A percentile compares a stretch with the other conserved stretches of the same genome.
Evolutionary conservation across 2,113 vertebrate species (phyloP).

Genomic region (Corythornis cristatus): DNA sequence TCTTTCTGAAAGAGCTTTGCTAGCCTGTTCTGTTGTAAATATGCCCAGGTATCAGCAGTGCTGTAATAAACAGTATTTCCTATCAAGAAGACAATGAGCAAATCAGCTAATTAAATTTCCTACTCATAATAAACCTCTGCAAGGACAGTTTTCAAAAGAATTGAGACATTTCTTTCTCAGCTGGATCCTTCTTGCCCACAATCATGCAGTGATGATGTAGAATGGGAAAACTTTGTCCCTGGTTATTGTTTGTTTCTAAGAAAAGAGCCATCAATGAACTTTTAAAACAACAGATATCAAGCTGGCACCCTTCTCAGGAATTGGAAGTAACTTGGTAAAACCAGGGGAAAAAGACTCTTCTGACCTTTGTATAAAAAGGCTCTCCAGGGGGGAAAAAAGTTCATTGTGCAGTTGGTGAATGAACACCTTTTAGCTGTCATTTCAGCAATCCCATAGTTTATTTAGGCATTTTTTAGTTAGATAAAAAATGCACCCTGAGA

Average conservation of each 20-base stretch:
- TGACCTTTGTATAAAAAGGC: not conserved
- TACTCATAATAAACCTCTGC: not conserved
- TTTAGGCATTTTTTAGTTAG: not conserved
- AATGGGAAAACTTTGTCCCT: not conserved
- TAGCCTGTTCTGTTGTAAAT: not conserved
- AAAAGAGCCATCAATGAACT: not conserved
- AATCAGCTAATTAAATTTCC: not conserved
- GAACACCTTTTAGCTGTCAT: not conserved
- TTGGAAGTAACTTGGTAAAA: not conserved
- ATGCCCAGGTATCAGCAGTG: not conserved
- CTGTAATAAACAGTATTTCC: not conserved
- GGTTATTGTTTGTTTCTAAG: not conserved
- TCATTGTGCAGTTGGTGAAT: not conserved
- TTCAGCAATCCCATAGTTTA: not conserved
- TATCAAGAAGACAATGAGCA: not conserved
- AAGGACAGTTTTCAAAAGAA: not conserved
- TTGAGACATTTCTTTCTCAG: not conserved
- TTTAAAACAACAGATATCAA: not conserved
- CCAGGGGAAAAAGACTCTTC: not conserved
- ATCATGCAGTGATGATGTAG: not conserved
- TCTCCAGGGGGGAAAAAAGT: not conserved
- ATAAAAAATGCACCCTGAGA: not conserved
- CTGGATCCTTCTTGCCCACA: not conserved
- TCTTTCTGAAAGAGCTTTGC: not conserved
- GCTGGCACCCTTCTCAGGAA: not conserved